Base-by-base conservation (phyloP, 2,888 invertebrate genomes). In the Phyllotreta cruciferae region DNA sequence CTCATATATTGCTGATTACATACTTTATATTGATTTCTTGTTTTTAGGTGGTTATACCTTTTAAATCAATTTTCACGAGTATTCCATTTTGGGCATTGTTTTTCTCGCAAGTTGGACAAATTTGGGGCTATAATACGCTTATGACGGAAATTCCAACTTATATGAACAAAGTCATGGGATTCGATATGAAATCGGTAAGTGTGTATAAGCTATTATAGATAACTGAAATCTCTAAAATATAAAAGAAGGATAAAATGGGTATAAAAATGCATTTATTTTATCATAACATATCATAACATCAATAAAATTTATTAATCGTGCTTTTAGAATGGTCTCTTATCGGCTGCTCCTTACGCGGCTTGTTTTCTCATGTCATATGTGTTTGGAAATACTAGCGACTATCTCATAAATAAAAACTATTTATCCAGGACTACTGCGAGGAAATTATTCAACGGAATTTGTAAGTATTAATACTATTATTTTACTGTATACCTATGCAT, bases 31-130 rank as follows among this genome's bases (percentile, higher is more conserved):
- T 44, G 7, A 13, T 45, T 45, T 3, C 10, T 8, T 5, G 14
- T 10, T 10, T 63, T 35, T 35, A 66, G 66, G 6, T 39, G 8
- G 9, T 24, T 14, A 90, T 90, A 0, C 94, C 94, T 0, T 94
- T 93, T 93, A 80, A 80, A 24, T 24, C 24, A 4, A 24, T 24
- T 24, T 24, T 24, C 2, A 24, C 24, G 24, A 92, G 92, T 0
- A 74, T 88, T 24, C 91, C 94, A 0, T 89, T 94, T 76, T 88
- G 90, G 87, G 87, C 92, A 0, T 82, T 94, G 1, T 78, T 91
- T 13, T 58, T 70, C 8, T 69, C 71, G 1, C 69, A 70, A 49
- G 56, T 65, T 34, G 73, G 73, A 6, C 70, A 71, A 45, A 67
- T 71, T 49, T 73, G 73, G 73, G 71, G 71, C 8, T 70, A 70